Conservation (phyloP, 2,113 vertebrate species). For the Crotalus horridus region DNA sequence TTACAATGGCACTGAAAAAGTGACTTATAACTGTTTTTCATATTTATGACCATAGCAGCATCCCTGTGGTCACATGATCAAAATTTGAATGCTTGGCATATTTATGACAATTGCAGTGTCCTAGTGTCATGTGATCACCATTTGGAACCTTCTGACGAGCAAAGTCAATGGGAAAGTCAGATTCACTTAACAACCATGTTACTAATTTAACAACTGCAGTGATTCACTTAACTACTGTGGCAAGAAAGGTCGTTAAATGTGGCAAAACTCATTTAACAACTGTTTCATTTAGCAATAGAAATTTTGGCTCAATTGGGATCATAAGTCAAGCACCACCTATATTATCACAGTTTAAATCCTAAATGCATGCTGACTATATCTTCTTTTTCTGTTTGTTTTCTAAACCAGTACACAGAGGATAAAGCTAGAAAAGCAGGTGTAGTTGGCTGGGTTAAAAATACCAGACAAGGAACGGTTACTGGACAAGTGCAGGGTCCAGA, state of each 20-base stretch:
- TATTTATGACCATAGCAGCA: background rate
- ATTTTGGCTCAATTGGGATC: background rate
- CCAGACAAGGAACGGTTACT: slow-evolving; percentile 80
- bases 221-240: background rate
- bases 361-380: slow-evolving; percentile 25
- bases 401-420: slow-evolving; percentile 83
- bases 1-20: background rate
- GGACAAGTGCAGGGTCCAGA: slow-evolving; percentile 87
- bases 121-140: background rate
- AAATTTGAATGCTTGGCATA: background rate
- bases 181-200: background rate
- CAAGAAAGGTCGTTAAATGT: background rate
- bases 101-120: background rate
- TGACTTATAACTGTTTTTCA: background rate
- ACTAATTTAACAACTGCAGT: background rate
- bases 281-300: background rate
- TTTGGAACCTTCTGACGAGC: background rate
- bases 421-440: slow-evolving; percentile 83
- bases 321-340: background rate
- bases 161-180: background rate
- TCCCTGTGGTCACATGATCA: background rate
- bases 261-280: background rate
- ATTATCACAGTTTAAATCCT: slow-evolving; percentile 1
- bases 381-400: slow-evolving; percentile 37
- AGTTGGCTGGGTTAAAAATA: slow-evolving; percentile 94